Evolutionary conservation across 2,797 vertebrate genomes (phyloP), one percentile per base, ranked within the genome.

Genomic region (Echeneis naucrates): DNA sequence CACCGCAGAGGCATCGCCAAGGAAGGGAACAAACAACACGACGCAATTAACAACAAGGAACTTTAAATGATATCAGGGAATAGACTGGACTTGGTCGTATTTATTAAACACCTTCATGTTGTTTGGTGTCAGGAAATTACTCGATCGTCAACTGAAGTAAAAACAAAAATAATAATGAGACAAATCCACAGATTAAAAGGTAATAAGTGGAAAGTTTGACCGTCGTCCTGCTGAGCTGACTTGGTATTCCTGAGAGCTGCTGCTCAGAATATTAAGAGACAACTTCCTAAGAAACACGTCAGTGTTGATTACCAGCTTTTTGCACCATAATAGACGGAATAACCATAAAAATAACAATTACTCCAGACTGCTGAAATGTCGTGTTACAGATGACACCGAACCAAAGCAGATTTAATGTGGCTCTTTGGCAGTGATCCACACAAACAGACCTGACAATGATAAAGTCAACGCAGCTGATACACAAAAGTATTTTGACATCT

Each of bases 1-100:
- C 50, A 26, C 69, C 51, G 5, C 45, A 2, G 77, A 62, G 68
- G 57, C 33, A 30, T 44, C 60, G 5, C 70, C 3, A 48, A 70
- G 70, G 78, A 75, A 55, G 0, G 56, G 65, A 73, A 82, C 77
- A 72, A 88, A 84, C 75, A 54, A 0, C 6, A 24, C n/a, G n/a
- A n/a, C 59, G 73, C 83, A 75, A 85, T 91, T 84, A 88, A 75
- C 75, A 71, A 60, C 68, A 17, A 71, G 62, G 19, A 82, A 81
- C 67, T 78, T 75, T 67, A 84, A 87, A 86, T 75, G 69, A 88
- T 83, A 63, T 58, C 17, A 78, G 88, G 85, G 88, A 83, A 63
- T 75, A 68, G 52, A 75, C 48, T 53, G 80, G 77, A 85, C 84
- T 44, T 61, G 0, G 6, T 66, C 37, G n/a, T 11, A 44, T 72